These are phyloP conservation scores for Polyommatus icarus DNA, from an alignment of 2,888 invertebrate species.

Conservation along the genomic window DNA sequence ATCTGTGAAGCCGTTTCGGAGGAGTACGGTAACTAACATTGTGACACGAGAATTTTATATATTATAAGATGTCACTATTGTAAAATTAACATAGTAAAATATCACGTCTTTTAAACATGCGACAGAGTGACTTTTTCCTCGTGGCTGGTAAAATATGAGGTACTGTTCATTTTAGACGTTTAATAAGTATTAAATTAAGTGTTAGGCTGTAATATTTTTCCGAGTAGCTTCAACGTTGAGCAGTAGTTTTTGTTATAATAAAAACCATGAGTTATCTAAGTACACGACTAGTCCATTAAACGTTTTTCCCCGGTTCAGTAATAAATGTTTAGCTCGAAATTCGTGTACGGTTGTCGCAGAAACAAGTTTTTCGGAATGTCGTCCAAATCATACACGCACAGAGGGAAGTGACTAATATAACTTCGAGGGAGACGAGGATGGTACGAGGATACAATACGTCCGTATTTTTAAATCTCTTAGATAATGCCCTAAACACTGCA, in stretches of 20 bases:
- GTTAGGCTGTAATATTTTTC: neutral
- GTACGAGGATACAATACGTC: neutral
- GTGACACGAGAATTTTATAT: too few relatives aligned
- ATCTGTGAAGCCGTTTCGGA: too few relatives aligned
- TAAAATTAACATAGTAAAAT: neutral
- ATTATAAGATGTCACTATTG: neutral
- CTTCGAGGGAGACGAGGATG: neutral
- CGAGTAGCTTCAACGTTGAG: neutral
- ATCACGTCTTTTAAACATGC: neutral
- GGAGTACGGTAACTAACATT: too few relatives aligned
- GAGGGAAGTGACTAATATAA: neutral
- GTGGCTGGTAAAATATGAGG: neutral
- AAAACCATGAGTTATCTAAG: neutral
- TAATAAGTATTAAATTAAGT: neutral
- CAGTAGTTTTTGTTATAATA: neutral
- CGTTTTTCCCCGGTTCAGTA: neutral
- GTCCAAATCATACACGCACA: neutral
- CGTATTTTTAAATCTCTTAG: too few relatives aligned
- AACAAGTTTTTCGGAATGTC: neutral
- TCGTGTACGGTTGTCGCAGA: neutral
- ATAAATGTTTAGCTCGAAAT: neutral
- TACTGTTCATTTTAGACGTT: neutral
- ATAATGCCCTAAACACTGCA: too few relatives aligned
- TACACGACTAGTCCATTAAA: constrained; percentile 11
- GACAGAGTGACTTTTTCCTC: neutral